Evolutionary conservation across 2,113 vertebrate species (phyloP).

Genomic region (Cyrtonyx montezumae): DNA sequence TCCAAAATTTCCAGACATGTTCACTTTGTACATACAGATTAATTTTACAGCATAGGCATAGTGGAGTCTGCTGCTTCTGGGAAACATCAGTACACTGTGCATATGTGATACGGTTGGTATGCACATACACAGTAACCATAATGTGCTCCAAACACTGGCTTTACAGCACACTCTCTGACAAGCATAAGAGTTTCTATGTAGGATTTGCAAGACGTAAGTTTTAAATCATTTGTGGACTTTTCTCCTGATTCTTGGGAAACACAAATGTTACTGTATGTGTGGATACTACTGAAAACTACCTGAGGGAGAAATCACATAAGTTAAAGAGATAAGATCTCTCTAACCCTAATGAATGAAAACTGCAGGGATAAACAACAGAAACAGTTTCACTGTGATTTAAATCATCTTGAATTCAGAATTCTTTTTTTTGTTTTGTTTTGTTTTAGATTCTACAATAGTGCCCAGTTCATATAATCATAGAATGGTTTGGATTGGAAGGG

Average conservation of each 20-base stretch:
- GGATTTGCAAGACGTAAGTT: not conserved
- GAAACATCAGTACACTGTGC: not conserved
- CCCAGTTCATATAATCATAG: too few relatives aligned
- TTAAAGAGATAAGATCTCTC: not conserved
- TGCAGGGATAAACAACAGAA: not conserved
- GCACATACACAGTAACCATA: accelerated
- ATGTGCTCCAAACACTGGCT: not conserved
- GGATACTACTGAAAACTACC: not conserved
- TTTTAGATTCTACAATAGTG: not conserved
- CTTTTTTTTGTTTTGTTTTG: too few relatives aligned
- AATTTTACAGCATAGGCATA: not conserved
- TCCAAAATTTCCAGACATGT: conserved; percentile 48
- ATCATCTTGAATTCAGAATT: not conserved
- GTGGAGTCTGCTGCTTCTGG: conserved; percentile 5
- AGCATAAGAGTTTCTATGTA: not conserved
- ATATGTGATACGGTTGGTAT: not conserved
- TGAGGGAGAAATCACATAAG: not conserved
- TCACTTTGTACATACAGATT: not conserved
- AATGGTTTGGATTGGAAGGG: too few relatives aligned
- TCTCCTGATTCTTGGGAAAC: not conserved
- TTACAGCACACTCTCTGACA: not conserved
- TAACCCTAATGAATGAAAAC: not conserved
- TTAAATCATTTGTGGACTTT: not conserved
- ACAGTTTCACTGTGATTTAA: not conserved
- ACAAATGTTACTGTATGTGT: not conserved